These are phyloP conservation scores for Chlorocebus sabaeus DNA, from an alignment of 2,113 vertebrate genomes.

Conservation along the genomic window DNA sequence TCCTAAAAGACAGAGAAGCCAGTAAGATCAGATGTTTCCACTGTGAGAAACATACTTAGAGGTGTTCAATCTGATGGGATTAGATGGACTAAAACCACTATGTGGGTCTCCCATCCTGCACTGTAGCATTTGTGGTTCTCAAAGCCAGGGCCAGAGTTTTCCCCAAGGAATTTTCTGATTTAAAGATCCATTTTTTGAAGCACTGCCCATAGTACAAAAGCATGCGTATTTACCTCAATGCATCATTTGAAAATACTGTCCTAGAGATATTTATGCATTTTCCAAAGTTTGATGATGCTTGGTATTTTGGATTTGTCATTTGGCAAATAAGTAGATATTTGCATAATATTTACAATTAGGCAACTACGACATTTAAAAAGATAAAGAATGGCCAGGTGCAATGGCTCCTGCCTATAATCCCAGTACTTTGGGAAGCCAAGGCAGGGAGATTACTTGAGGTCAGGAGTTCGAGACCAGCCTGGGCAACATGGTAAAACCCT, in stretches of 20 bases:
- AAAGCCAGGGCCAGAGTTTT: neutral
- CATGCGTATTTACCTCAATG: neutral
- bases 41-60: neutral
- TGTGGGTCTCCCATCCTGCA: neutral
- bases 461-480: no score
- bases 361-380: conserved; percentile 17
- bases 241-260: conserved; percentile 5
- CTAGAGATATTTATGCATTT: neutral
- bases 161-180: neutral
- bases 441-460: no score
- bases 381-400: neutral
- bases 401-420: no score
- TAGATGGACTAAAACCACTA: neutral
- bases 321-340: neutral
- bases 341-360: conserved; percentile 2
- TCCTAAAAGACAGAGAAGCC: conserved; percentile 31
- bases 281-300: conserved; percentile 24
- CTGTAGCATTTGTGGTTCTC: neutral
- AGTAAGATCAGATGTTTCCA: neutral
- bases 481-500: no score
- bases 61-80: neutral
- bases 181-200: neutral
- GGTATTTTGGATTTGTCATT: conserved; percentile 9
- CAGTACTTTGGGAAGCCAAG: no score
- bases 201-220: neutral